Conservation (phyloP, 2,113 vertebrate genomes). For the Columba janthina region DNA sequence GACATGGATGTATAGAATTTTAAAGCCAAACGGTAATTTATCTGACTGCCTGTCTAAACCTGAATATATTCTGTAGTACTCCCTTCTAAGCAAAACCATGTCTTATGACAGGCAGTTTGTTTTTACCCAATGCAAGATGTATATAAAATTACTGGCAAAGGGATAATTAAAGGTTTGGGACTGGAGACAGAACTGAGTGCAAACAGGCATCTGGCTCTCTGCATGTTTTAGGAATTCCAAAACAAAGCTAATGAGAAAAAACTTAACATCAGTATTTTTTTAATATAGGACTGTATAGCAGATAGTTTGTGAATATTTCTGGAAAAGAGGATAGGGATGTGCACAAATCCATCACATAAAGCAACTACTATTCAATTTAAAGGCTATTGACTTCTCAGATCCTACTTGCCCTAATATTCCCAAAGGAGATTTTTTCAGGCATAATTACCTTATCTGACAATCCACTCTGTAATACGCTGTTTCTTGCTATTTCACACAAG, state of each 20-base stretch:
- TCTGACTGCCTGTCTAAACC: neutral
- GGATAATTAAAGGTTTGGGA: neutral
- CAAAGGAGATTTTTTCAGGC: neutral
- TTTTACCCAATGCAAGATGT: neutral
- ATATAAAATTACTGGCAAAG: neutral
- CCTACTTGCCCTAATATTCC: neutral
- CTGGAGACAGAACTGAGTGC: neutral
- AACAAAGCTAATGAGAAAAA: neutral
- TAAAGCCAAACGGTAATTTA: neutral
- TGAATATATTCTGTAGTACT: neutral
- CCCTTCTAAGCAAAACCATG: neutral
- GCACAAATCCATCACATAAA: neutral
- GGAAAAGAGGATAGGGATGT: neutral
- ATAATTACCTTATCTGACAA: conserved; percentile 88
- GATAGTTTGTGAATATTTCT: neutral
- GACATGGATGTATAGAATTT: neutral
- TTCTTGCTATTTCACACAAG: conserved; percentile 94
- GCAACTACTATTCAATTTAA: neutral
- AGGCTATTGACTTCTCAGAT: neutral
- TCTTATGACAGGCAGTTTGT: neutral
- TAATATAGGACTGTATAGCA: neutral
- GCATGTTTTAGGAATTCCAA: neutral
- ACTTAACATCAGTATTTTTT: neutral
- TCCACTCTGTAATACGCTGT: conserved; percentile 95
- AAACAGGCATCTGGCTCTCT: neutral